Evolutionary conservation across 1,140 invertebrate genomes (phyloP).

Genomic region (Plutomurus gul): DNA sequence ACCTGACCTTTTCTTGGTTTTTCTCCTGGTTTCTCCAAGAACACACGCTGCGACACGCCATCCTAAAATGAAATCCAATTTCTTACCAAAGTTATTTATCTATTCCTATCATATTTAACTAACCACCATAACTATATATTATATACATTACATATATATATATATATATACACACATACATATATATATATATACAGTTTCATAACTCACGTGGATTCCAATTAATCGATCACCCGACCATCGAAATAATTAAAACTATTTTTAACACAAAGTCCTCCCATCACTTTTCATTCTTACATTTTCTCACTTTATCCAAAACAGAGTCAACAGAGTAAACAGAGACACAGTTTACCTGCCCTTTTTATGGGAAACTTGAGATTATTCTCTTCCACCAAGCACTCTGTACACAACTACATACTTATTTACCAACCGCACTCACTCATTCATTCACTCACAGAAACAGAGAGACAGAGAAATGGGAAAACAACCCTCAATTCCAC

Average conservation of each 20-base stretch:
- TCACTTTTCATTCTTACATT: neutral
- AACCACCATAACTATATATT: neutral
- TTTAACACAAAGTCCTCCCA: neutral
- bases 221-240: neutral
- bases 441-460: too few relatives aligned
- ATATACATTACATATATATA: neutral
- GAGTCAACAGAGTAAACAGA: too few relatives aligned
- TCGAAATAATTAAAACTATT: neutral
- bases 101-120: slow-evolving; percentile 7
- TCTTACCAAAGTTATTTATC: slow-evolving; percentile 41
- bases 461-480: too few relatives aligned
- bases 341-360: too few relatives aligned
- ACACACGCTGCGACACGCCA: slow-evolving; percentile 33
- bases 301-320: too few relatives aligned
- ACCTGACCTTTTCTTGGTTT: slow-evolving; percentile 41
- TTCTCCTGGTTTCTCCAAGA: slow-evolving; percentile 12
- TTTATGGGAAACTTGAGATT: too few relatives aligned
- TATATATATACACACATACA: neutral
- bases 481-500: too few relatives aligned
- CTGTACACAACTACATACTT: too few relatives aligned
- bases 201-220: slow-evolving; percentile 24
- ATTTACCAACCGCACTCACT: too few relatives aligned
- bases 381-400: too few relatives aligned
- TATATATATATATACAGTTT: neutral
- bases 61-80: slow-evolving; percentile 42